Percentiles rank a stretch among this genome's conserved stretches.
phyloP scores from a whole-genome alignment of 1,140 invertebrate species.

The Thaumatotibia leucotreta region DNA sequence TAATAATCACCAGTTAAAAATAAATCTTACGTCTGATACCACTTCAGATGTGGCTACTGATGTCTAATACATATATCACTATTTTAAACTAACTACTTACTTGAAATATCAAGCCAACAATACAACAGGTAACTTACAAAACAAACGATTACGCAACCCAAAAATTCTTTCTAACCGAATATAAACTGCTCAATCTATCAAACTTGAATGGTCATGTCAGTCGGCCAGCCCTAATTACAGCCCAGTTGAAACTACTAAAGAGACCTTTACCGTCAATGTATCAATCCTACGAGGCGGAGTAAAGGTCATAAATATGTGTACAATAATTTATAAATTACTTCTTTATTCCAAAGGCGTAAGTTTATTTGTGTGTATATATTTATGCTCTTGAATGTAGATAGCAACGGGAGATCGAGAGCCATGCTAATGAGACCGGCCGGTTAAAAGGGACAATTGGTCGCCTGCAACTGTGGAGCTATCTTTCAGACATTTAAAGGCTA shows the following conservation, averaged over 20 bases:
- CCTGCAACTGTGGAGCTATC: constrained; percentile 44
- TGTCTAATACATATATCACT: not conserved
- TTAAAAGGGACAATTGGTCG: constrained; percentile 60
- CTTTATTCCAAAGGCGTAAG: not conserved
- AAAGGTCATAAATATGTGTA: no score
- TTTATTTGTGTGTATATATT: not conserved
- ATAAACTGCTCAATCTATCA: constrained; percentile 27
- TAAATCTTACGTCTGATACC: not conserved
- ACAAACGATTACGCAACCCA: not conserved
- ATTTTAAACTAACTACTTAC: not conserved
- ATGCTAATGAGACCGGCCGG: constrained; percentile 63
- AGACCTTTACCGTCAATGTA: constrained; percentile 63
- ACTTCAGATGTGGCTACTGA: not conserved
- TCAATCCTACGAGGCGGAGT: constrained; percentile 45
- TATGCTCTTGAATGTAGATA: no score
- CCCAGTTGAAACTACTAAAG: constrained; percentile 37
- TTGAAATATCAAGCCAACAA: not conserved
- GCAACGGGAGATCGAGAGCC: constrained; percentile 45
- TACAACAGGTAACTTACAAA: not conserved
- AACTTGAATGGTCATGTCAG: constrained; percentile 23
- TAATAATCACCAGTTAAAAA: no score
- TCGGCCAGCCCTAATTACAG: constrained; percentile 47
- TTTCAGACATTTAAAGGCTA: constrained; percentile 52
- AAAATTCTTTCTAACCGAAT: constrained; percentile 2
- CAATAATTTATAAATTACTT: not conserved